phyloP scores from a whole-genome alignment of 35 echinoderm and acorn worm species.

The Acanthaster planci region DNA sequence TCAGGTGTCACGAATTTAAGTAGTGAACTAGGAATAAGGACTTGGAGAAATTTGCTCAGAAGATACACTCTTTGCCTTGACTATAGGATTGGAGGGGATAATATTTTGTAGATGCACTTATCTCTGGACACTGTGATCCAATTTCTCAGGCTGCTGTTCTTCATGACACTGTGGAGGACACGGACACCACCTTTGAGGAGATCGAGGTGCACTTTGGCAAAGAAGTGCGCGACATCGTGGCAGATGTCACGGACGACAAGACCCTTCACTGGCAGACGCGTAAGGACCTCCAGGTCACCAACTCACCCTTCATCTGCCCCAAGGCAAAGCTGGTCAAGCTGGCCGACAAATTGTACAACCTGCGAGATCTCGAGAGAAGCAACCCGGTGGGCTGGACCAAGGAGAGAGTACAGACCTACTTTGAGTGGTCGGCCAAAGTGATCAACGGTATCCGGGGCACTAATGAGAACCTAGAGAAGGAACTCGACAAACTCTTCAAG shows the following conservation, averaged over 20 bases:
- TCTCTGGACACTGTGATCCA: neutral
- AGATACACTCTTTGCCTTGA: too few species aligned
- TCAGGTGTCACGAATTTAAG: too few species aligned
- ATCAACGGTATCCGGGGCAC: slow-evolving; percentile 74
- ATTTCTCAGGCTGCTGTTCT: slow-evolving; percentile 79
- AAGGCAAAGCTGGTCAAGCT: slow-evolving; percentile 97
- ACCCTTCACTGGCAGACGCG: slow-evolving; percentile 84
- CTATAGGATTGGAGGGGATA: too few species aligned
- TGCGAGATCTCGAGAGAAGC: slow-evolving; percentile 66
- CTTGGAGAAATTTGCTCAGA: too few species aligned
- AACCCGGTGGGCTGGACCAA: slow-evolving; percentile 82
- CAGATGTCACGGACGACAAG: slow-evolving; percentile 97
- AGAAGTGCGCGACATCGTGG: slow-evolving; percentile 83
- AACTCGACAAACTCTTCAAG: slow-evolving; percentile 84
- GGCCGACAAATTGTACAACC: slow-evolving; percentile 94
- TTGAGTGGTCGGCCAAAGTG: slow-evolving; percentile 85
- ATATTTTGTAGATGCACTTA: too few species aligned
- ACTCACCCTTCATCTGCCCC: slow-evolving; percentile 76
- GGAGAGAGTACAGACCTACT: slow-evolving; percentile 72
- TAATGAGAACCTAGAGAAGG: slow-evolving; percentile 66
- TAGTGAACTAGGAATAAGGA: too few species aligned
- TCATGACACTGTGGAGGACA: slow-evolving; percentile 98
- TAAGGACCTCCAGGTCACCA: slow-evolving; percentile 79
- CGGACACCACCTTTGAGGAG: slow-evolving; percentile 91
- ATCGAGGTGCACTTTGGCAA: slow-evolving; percentile 89